These are phyloP conservation scores for Drosophila barbarae DNA, from an alignment of 2,888 invertebrate species.

Conservation along the genomic window DNA sequence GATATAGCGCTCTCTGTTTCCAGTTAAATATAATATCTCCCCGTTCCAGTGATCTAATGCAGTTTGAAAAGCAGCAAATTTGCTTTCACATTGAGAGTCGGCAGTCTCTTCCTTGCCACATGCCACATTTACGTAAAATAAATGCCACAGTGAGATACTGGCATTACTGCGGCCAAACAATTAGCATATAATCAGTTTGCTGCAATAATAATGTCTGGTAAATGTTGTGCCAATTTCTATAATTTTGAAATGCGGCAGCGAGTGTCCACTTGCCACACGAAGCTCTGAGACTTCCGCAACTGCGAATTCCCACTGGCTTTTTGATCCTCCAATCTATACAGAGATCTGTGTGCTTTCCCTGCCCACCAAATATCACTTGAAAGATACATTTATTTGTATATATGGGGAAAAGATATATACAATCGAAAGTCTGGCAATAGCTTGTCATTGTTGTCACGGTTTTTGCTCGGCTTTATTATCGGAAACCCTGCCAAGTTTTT, in stretches of 20 bases:
- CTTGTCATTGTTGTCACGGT: conserved; percentile 57
- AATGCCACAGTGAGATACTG: conserved; percentile 4
- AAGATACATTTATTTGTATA: no score
- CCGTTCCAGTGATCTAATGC: conserved; percentile 26
- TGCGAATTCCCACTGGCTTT: conserved; percentile 6
- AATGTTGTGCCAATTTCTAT: conserved; percentile 71
- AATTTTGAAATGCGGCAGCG: conserved; percentile 64
- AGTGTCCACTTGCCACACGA: conserved; percentile 48
- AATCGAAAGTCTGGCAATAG: conserved; percentile 53
- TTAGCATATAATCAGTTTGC: conserved; percentile 60
- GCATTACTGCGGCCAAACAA: conserved; percentile 54
- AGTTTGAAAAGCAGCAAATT: background rate
- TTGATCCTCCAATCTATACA: conserved; percentile 22
- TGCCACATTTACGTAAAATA: conserved; percentile 59
- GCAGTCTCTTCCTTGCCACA: conserved; percentile 31
- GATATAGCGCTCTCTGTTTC: background rate
- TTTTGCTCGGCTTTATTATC: background rate
- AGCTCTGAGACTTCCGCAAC: conserved; percentile 18
- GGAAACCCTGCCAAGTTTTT: conserved; percentile 26
- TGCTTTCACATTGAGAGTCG: conserved; percentile 22
- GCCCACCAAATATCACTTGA: conserved; percentile 6
- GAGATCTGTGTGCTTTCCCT: conserved; percentile 6
- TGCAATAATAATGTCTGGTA: conserved; percentile 65
- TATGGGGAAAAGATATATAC: conserved; percentile 3
- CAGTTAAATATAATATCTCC: background rate